These are phyloP conservation scores for Drosophila meridionalis DNA, from an alignment of 2,888 invertebrate genomes.

Conservation along the genomic window DNA sequence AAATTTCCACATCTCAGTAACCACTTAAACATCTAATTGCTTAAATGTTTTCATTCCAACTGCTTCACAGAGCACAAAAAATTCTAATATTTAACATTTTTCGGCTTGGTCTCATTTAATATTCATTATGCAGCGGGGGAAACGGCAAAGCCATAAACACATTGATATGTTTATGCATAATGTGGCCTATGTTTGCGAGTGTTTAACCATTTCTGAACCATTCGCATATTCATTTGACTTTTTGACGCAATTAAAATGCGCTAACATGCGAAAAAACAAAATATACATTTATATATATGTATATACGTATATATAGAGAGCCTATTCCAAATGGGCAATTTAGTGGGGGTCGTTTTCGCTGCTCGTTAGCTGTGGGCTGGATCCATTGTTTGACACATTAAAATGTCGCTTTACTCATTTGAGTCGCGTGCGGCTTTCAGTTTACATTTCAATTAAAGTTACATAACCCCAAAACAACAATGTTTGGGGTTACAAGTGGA, in stretches of 20 bases:
- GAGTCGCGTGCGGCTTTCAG: constrained; percentile 73
- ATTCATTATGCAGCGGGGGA: constrained; percentile 64
- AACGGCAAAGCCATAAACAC: constrained; percentile 65
- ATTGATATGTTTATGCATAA: constrained; percentile 44
- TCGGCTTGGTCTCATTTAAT: constrained; percentile 53
- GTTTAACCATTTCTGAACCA: constrained; percentile 35
- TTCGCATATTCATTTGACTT: constrained; percentile 62
- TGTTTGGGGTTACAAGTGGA: neutral
- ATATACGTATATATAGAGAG: neutral
- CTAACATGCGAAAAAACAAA: constrained; percentile 46
- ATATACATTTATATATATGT: constrained; percentile 29
- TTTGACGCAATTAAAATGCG: constrained; percentile 73
- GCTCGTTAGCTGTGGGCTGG: constrained; percentile 17
- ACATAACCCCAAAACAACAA: constrained; percentile 72
- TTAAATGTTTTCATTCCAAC: constrained; percentile 37
- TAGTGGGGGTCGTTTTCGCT: constrained; percentile 10
- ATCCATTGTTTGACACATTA: constrained; percentile 70
- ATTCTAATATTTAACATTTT: constrained; percentile 31
- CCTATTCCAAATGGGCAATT: constrained; percentile 28
- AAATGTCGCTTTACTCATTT: constrained; percentile 71
- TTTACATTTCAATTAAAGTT: constrained; percentile 80
- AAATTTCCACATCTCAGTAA: neutral
- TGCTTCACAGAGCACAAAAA: constrained; percentile 21
- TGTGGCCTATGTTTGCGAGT: constrained; percentile 18
- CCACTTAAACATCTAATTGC: neutral